phyloP scores from a whole-genome alignment of 2,113 vertebrate species.

The Dinomys branickii region DNA sequence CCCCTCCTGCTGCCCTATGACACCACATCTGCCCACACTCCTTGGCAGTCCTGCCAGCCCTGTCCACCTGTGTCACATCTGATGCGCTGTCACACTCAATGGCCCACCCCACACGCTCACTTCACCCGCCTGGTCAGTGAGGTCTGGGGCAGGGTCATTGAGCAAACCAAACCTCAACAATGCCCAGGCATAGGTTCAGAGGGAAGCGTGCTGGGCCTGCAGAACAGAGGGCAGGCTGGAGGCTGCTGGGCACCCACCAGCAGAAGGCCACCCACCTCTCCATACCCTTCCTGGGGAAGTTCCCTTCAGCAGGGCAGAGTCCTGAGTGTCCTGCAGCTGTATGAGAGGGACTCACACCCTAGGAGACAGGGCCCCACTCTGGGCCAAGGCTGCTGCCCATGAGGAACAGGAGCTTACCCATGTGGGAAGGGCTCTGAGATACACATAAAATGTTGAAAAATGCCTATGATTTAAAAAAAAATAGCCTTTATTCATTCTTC shows the following conservation, averaged over 20 bases:
- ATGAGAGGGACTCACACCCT: background rate
- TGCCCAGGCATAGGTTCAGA: background rate
- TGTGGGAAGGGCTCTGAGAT: background rate
- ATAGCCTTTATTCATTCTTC: conserved; percentile 74
- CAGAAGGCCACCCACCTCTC: background rate
- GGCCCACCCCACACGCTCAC: background rate
- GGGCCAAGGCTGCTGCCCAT: background rate
- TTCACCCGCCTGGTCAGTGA: background rate
- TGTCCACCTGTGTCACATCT: background rate
- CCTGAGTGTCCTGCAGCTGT: background rate
- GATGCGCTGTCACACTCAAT: background rate
- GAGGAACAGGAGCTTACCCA: background rate
- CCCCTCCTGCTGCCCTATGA: background rate
- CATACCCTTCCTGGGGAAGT: background rate
- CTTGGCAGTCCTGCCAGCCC: background rate
- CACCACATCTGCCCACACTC: background rate
- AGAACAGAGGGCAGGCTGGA: background rate
- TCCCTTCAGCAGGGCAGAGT: background rate
- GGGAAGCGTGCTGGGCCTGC: background rate
- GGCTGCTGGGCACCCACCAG: background rate
- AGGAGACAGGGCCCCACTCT: background rate
- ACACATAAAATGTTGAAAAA: background rate
- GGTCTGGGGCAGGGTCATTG: background rate
- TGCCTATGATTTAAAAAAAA: conserved; percentile 50
- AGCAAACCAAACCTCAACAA: background rate